Evolutionary conservation across 2,113 vertebrate species (phyloP).

Genomic region (Passer montanus): DNA sequence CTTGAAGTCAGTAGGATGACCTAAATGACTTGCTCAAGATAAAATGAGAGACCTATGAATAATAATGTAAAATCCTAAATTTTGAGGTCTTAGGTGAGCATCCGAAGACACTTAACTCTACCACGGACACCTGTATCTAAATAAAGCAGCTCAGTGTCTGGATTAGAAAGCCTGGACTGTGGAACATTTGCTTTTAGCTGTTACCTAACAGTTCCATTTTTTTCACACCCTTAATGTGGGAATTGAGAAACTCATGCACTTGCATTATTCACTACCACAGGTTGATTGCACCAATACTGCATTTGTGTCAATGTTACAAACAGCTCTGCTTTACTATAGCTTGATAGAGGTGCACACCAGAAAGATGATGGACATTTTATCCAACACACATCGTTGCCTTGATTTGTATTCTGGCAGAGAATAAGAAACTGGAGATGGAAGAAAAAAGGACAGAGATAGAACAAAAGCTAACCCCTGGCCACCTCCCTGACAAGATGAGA

Average conservation of each 20-base stretch:
- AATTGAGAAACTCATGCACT: not conserved
- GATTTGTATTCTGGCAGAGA: slow-evolving; percentile 63
- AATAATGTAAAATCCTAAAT: not conserved
- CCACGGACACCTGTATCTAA: accelerated
- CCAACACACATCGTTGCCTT: slow-evolving; percentile 25
- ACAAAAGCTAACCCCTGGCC: slow-evolving; percentile 41
- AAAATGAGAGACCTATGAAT: not conserved
- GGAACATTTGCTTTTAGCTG: not conserved
- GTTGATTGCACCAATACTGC: not conserved
- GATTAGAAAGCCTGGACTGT: not conserved
- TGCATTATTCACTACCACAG: accelerated
- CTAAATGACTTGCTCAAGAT: not conserved
- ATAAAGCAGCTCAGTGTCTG: not conserved
- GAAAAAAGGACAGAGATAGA: slow-evolving; percentile 34
- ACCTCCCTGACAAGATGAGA: slow-evolving; percentile 46
- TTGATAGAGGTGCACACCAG: not conserved
- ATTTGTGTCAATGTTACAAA: not conserved
- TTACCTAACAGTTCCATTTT: not conserved
- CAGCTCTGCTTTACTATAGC: not conserved
- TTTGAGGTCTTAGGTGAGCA: not conserved
- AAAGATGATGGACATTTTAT: slow-evolving; percentile 19
- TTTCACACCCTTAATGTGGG: not conserved
- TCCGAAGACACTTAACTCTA: not conserved
- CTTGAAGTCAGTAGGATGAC: not conserved
- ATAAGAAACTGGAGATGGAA: slow-evolving; percentile 21